Evolutionary conservation across 2,888 invertebrate genomes (phyloP), one percentile per base, ranked within the genome.

Genomic region (Netelia inedita): DNA sequence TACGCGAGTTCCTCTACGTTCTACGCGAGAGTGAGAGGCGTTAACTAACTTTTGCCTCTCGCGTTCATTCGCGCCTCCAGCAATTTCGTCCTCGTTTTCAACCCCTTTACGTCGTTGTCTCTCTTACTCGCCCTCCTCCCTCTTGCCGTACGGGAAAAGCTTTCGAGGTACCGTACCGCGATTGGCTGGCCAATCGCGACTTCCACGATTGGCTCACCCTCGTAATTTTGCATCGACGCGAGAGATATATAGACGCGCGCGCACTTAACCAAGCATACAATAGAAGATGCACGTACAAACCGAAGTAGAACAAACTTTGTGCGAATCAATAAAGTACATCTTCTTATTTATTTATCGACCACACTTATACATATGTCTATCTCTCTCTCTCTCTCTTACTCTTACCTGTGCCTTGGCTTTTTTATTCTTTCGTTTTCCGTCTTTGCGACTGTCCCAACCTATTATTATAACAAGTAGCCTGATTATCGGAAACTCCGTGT

Each of bases 11-110:
- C 6, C 35, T 35, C 35, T 35, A 35, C 50, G 43, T 46, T 11
- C 21, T 19, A 46, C 19, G 50, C 21, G 46, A 16, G 10, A 10
- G 46, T 2, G 68, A 85, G 89, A 93, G 93, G 93, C 93, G 93
- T 93, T 92, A 93, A 93, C 93, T 91, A 91, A 91, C 91, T 89
- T 35, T 89, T 89, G 86, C 83, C 86, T 53, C 23, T 21, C 50
- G 88, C 90, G 87, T 90, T 89, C 89, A 88, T 88, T 65, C 85
- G 84, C 81, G 43, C 53, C 79, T 83, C 10, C 59, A 59, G 11
- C 23, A 35, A 61, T 63, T 43, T 21, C 82, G 85, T 82, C 87
- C 82, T 80, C 35, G 73, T 79, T 41, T 0, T 41, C 19, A 89
- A 92, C 92, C 92, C 92, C 92, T 92, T 92, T 91, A 19, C 21